Conservation (phyloP, 1,140 invertebrate genomes). For the roundworm (Caenorhabditis elegans) region DNA sequence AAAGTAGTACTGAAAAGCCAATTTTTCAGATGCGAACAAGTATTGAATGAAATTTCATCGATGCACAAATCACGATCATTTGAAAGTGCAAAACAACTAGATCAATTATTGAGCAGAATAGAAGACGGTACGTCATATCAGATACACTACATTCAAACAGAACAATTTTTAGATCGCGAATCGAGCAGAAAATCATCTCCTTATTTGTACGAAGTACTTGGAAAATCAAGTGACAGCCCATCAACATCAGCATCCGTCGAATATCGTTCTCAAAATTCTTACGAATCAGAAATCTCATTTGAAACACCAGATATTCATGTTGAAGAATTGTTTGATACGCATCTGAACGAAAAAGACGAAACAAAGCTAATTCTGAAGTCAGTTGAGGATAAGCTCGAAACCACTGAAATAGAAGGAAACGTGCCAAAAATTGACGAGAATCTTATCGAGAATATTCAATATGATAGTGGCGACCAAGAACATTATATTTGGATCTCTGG, state of each 20-base stretch:
- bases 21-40: neutral
- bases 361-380: no score
- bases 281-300: neutral
- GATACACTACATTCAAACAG: no score
- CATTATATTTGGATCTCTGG: neutral
- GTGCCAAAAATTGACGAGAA: no score
- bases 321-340: neutral
- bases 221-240: neutral
- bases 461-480: neutral
- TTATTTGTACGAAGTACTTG: constrained; percentile 1
- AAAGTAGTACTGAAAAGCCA: no score
- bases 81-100: neutral
- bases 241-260: neutral
- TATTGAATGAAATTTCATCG: neutral
- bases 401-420: no score
- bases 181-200: constrained; percentile 6
- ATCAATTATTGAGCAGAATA: neutral
- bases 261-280: neutral
- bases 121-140: neutral
- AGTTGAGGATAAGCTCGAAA: no score
- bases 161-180: neutral
- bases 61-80: neutral
- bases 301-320: neutral
- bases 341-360: neutral
- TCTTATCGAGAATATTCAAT: no score